phyloP scores from a whole-genome alignment of 2,797 vertebrate species.

The Amazona finschi region DNA sequence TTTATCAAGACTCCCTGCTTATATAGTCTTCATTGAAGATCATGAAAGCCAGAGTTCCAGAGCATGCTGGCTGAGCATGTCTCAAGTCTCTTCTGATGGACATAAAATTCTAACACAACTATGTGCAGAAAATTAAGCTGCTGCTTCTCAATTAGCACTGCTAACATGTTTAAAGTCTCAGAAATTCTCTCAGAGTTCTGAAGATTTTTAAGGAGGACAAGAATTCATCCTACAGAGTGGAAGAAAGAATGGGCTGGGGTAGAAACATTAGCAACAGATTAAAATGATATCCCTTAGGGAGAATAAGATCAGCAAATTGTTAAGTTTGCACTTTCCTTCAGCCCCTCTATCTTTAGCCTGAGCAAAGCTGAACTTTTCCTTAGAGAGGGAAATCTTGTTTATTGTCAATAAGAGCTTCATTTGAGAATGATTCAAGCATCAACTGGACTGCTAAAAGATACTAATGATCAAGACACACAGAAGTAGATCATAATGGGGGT shows the following conservation, averaged over 20 bases:
- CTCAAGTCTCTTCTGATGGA: neutral
- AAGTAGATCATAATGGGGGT: neutral
- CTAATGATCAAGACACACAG: neutral
- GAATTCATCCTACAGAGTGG: neutral
- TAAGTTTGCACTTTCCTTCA: neutral
- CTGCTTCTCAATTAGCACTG: neutral
- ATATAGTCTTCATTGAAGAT: neutral
- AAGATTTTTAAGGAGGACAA: neutral
- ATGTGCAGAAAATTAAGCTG: neutral
- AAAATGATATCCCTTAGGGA: neutral
- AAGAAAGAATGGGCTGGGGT: neutral
- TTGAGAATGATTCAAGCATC: neutral
- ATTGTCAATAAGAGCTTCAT: neutral
- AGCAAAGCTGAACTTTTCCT: neutral
- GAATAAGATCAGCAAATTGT: neutral
- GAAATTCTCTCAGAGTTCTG: neutral
- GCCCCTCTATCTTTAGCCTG: neutral
- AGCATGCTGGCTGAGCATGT: neutral
- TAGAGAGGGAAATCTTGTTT: neutral
- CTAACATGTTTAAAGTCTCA: neutral
- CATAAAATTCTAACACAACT: neutral
- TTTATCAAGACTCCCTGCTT: neutral
- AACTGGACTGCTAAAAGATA: neutral
- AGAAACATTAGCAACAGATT: neutral
- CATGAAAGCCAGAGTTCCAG: neutral